Evolutionary conservation across 2,113 vertebrate species (phyloP), one percentile per base, ranked within the genome.

Genomic region (Amazona vittata): DNA sequence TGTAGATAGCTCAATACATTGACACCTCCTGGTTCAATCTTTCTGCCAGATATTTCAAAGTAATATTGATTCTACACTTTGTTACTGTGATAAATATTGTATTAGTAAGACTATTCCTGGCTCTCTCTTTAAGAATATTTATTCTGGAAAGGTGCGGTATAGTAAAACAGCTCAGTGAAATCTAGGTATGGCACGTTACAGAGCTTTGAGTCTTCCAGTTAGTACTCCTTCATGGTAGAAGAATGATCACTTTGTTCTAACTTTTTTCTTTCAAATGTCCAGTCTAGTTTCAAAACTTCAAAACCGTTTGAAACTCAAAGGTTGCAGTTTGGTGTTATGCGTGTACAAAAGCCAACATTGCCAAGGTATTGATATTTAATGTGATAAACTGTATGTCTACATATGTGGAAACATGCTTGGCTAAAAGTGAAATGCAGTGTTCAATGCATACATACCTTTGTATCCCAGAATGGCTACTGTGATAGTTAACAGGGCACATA

Each of bases 401-500:
- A 28, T 69, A 68, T 5, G 3, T 26, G 26, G 33, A n/a, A 46
- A 63, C 2, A 47, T 16, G 29, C 31, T 63, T 83, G 22, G 52
- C 75, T 90, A 80, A 86, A 86, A 89, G 49, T 63, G 55, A 75
- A 92, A 85, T 50, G 28, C 41, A 86, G 37, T 16, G 22, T 19
- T 86, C 3, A 2, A 87, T 70, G 59, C 49, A 41, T 87, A 94
- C 98, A 87, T 98, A 99, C 99, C 99, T 99, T 99, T 99, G 96
- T 99, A 99, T 97, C 99, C 99, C 74, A 99, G 98, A 93, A 99
- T 98, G 89, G 99, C 99, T 71, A 99, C 99, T 89, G 99, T 99
- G 93, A 99, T 99, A 91, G 98, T 99, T 95, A 99, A 98, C 81
- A 99, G 97, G 73, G 98, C 98, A 97, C 99, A 99, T 69, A 99